A percentile compares a stretch with the other conserved stretches of the same genome.
Evolutionary conservation across 2,888 invertebrate genomes (phyloP).

Genomic region (Euproctis similis): DNA sequence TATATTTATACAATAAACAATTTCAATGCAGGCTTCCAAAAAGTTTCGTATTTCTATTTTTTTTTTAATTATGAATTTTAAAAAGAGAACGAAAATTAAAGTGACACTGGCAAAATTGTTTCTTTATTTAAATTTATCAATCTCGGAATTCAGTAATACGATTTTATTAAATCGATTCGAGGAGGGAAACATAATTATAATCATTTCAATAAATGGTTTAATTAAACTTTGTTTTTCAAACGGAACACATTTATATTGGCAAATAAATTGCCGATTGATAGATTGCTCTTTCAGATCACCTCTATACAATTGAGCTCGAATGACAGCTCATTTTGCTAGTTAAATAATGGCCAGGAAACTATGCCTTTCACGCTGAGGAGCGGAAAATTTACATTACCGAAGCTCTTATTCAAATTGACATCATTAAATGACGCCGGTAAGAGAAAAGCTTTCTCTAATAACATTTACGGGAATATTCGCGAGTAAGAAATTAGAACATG

Average conservation of each 20-base stretch:
- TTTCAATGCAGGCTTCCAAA: too few relatives aligned
- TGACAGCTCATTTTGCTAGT: constrained; percentile 49
- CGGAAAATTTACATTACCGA: constrained; percentile 50
- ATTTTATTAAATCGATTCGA: too few relatives aligned
- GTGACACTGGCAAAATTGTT: too few relatives aligned
- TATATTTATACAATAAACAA: too few relatives aligned
- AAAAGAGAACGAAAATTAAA: too few relatives aligned
- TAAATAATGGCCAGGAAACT: constrained; percentile 50
- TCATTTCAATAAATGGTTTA: too few relatives aligned
- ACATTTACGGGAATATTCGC: constrained; percentile 6
- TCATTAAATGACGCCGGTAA: constrained; percentile 43
- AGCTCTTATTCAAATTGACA: constrained; percentile 54
- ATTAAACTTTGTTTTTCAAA: too few relatives aligned
- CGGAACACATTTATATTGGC: constrained; percentile 23
- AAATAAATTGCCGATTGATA: constrained; percentile 21
- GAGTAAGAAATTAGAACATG: constrained; percentile 2
- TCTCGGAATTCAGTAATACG: too few relatives aligned
- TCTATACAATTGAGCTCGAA: constrained; percentile 37
- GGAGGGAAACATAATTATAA: too few relatives aligned
- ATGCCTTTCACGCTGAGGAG: constrained; percentile 33
- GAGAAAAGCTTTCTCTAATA: constrained; percentile 32
- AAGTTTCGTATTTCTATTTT: too few relatives aligned
- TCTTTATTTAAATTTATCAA: too few relatives aligned
- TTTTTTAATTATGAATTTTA: too few relatives aligned
- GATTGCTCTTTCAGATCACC: constrained; percentile 27